These are phyloP conservation scores for Ara ararauna DNA, from an alignment of 2,797 vertebrate genomes.

Conservation along the genomic window DNA sequence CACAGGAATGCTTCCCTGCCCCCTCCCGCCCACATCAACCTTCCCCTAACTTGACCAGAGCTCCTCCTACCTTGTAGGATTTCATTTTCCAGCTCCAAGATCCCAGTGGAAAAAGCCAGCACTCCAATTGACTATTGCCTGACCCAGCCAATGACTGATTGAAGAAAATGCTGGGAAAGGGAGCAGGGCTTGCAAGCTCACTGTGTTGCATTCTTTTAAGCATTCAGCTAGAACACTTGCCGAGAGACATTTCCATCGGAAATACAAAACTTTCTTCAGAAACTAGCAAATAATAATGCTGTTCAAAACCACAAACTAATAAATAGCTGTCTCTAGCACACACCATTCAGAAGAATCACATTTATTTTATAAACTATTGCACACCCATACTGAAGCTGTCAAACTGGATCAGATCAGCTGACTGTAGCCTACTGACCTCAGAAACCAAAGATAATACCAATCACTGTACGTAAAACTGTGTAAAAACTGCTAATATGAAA, in stretches of 20 bases:
- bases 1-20: not conserved
- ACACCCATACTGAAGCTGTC: not conserved
- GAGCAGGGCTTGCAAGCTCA: not conserved
- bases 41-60: not conserved
- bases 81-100: not conserved
- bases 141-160: not conserved
- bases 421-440: not conserved
- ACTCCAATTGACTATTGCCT: not conserved
- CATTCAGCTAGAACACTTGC: slow-evolving; percentile 13
- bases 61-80: not conserved
- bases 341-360: not conserved
- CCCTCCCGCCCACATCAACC: not conserved
- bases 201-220: not conserved
- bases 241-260: not conserved
- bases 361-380: not conserved
- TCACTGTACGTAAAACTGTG: not conserved
- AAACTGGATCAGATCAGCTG: not conserved
- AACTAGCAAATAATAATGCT: not conserved
- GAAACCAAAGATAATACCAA: not conserved
- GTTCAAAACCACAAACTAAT: not conserved
- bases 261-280: not conserved
- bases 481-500: not conserved
- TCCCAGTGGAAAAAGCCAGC: not conserved
- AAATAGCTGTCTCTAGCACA: slow-evolving; percentile 3
- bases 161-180: slow-evolving; percentile 15